Evolutionary conservation across 2,888 invertebrate species (phyloP), one percentile per base, ranked within the genome.

Genomic region (Zygothrica quintamaculata): DNA sequence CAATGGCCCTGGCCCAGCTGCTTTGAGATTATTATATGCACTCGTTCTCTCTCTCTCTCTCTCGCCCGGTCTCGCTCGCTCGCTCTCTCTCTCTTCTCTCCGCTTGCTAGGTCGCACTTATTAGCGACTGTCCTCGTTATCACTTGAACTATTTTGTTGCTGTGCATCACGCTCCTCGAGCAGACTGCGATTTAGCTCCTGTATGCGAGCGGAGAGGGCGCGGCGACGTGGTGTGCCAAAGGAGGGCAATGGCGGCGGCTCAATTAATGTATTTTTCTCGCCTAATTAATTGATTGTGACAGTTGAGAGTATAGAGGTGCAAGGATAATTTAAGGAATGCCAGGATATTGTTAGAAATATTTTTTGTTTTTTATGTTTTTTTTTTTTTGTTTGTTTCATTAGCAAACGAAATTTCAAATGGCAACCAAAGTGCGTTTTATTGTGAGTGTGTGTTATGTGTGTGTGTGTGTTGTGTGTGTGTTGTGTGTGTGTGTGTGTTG

Each of bases 191-290:
- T 91, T 91, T 31, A 91, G 82, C 85, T 91, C 91, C 84, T 90
- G 90, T 43, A 91, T 89, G 60, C 90, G 88, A 59, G 91, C 90
- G 36, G 91, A 91, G 68, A 91, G 78, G 31, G 90, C 91, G 85
- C 92, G 89, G 26, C 91, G 85, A 29, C 91, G 87, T 47, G 90
- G 90, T 55, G 91, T 90, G 64, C 90, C 89, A 64, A 91, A 90
- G 3, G 90, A 90, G 62, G 90, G 90, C 72, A 88, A 84, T 58
- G 90, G 90, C 92, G 94, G 94, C 92, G 94, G 94, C 92, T 94
- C 94, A 93, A 95, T 94, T 92, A 95, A 93, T 92, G 94, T 95
- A 93, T 94, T 94, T 93, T 95, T 95, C 93, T 95, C 95, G 94
- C 95, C 95, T 95, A n/a, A n/a, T n/a, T n/a, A n/a, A n/a, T n/a